Evolutionary conservation across 1,140 invertebrate species (phyloP).

Genomic region (Danaus plexippus): DNA sequence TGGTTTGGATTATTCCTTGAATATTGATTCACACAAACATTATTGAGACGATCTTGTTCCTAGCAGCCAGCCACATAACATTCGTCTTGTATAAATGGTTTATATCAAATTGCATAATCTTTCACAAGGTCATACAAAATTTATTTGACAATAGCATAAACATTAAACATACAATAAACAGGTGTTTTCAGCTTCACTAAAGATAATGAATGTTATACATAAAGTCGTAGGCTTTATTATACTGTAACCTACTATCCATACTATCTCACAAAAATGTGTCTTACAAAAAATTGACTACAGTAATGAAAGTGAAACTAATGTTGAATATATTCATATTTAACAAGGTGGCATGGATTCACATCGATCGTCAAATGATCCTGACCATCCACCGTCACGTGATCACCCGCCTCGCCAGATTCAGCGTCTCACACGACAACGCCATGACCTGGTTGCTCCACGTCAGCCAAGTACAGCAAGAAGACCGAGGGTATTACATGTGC

Average conservation of each 20-base stretch:
- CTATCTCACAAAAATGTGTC: too few relatives aligned
- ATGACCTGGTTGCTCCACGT: constrained; percentile 93
- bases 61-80: too few relatives aligned
- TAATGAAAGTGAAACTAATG: constrained; percentile 2
- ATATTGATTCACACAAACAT: constrained; percentile 1
- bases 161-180: too few relatives aligned
- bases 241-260: too few relatives aligned
- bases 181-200: too few relatives aligned
- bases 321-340: constrained; percentile 14
- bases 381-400: constrained; percentile 93
- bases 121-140: too few relatives aligned
- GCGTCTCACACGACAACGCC: constrained; percentile 91
- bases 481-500: constrained; percentile 93
- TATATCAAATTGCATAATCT: too few relatives aligned
- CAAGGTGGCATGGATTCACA: constrained; percentile 94
- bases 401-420: constrained; percentile 87
- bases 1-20: constrained; percentile 17
- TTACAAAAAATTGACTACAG: not conserved
- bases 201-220: too few relatives aligned
- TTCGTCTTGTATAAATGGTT: too few relatives aligned
- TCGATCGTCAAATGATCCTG: constrained; percentile 93
- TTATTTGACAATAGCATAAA: too few relatives aligned
- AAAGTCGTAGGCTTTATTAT: too few relatives aligned
- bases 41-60: too few relatives aligned
- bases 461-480: constrained; percentile 88